Evolutionary conservation across 2,797 vertebrate genomes (phyloP), one percentile per base, ranked within the genome.

Genomic region (Halcyon leucocephala): DNA sequence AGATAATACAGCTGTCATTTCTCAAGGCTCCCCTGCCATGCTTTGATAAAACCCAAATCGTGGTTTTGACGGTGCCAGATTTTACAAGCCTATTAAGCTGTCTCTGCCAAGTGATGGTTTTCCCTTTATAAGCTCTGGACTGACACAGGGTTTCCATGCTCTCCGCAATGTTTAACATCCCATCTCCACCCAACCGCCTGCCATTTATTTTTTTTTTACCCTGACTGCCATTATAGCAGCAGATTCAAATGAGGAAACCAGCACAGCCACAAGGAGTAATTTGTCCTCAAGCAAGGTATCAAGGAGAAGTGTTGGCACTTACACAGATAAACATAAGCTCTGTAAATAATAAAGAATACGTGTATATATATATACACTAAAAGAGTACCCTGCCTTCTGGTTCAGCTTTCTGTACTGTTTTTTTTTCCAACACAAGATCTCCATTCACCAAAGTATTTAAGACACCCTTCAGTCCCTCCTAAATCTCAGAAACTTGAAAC

Each of bases 1-100:
- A 93, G 95, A 95, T 95, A 95, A 95, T 69, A 92, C 95, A 96
- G 94, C 93, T 97, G 96, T 96, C 90, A 94, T 77, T 95, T 95
- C 90, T 89, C 93, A 92, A 89, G 91, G 90, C 90, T 96, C 64
- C 77, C 39, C 91, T 92, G 88, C 95, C 88, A 90, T 90, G 85
- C 95, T 93, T 93, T 95, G 95, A 95, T 87, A 84, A 94, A 97
- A 95, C 64, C 93, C 86, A 87, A 87, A 78, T 69, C 19, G 3
- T 90, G 88, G 93, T 82, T 95, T 96, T 89, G 95, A 95, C 92
- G 90, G 86, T 97, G 93, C 95, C 95, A 96, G 81, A 84, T 74
- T 96, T 97, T 93, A 95, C 90, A 93, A 77, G 94, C 93, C 86
- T 81, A 74, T 97, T 95, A 96, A 96, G 67, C 49, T 94, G 90